Evolutionary conservation across 1,140 invertebrate species (phyloP), one percentile per base, ranked within the genome.

Genomic region (Drosophila littoralis): DNA sequence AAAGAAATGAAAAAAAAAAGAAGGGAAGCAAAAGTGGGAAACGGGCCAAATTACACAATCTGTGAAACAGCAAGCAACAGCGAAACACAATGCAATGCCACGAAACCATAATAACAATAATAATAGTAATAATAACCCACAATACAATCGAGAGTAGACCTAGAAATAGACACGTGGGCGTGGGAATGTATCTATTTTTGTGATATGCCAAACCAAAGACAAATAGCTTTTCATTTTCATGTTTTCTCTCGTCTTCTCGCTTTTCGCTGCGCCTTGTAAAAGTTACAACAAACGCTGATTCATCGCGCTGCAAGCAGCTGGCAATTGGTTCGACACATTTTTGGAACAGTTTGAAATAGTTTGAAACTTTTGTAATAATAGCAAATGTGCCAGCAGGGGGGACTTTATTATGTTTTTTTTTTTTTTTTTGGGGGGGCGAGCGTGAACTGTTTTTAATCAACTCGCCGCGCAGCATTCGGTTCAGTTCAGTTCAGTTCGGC

Each of bases 131-230:
- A 45, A 45, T 17, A 33, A 43, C 48, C 58, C 46, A 69, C 32
- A 55, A 43, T 12, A 67, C 46, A 52, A 64, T 42, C 70, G 51
- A 77, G 42, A 46, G 36, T 38, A 36, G 82, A 82, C 82, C 83
- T 88, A 86, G 83, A 88, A 88, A 88, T 88, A 88, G 83, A 89
- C 77, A 89, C 77, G 84, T 88, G 83, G 84, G 83, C 83, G 83
- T 88, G 83, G 84, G 83, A 85, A 77, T 82, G 43, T 71, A 75
- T 89, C 83, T 88, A 89, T 88, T 84, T 84, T 66, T 83, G 77
- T 67, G 67, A 63, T 71, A 68, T 65, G 51, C 61, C 51, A 38
- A 33, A 32, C 59, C 15, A 48, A 10, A 45, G 35, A 38, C 36
- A 38, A 43, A 59, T 59, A 81, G 60, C 65, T 67, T 75, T 67